Conservation (phyloP, 2,888 invertebrate genomes). For the Gymnocheta viridis region DNA sequence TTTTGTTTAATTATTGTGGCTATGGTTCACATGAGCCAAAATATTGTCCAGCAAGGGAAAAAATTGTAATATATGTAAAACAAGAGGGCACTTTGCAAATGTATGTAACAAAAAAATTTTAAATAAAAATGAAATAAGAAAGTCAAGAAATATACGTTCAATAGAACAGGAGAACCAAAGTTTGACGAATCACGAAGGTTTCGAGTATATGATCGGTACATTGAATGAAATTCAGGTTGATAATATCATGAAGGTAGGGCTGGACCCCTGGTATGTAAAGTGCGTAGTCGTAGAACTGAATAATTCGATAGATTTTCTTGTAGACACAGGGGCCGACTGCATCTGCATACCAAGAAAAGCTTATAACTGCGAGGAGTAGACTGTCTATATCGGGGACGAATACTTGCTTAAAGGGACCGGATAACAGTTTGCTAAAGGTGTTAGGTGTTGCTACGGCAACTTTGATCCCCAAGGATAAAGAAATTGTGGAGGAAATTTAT, state of each 20-base stretch:
- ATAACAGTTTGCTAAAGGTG: neutral
- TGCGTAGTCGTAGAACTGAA: neutral
- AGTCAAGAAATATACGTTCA: neutral
- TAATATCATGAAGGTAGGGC: neutral
- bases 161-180: neutral
- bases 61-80: too few species aligned
- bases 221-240: neutral
- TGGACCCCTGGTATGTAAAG: neutral
- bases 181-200: neutral
- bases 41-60: neutral
- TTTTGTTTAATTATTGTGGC: neutral
- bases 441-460: neutral
- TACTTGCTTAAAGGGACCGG: neutral
- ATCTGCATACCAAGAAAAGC: conserved; percentile 3
- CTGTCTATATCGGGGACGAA: neutral
- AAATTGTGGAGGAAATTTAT: neutral
- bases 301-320: conserved; percentile 1
- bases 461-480: neutral
- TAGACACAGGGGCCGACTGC: conserved; percentile 33
- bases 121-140: neutral
- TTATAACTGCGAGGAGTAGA: neutral
- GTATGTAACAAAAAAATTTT: neutral
- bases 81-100: neutral
- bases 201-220: neutral
- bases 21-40: neutral